Conservation (phyloP, 2,797 vertebrate species). For the Hyperoplus lanceolatus region DNA sequence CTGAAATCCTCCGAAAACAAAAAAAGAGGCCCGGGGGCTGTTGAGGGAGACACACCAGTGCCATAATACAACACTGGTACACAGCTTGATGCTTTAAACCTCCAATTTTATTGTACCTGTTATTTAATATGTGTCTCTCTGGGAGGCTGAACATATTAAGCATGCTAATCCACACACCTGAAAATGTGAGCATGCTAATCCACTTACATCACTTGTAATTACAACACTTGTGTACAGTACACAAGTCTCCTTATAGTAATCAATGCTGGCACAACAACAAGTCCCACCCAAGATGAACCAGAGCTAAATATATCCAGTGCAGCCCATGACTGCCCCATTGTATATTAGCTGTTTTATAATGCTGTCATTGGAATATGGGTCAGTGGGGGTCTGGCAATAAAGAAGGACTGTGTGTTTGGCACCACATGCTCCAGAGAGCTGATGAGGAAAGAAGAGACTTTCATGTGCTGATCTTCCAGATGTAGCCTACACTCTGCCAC, state of each 20-base stretch:
- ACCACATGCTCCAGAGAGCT: constrained; percentile 8
- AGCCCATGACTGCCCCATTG: constrained; percentile 66
- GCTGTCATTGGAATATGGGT: constrained; percentile 63
- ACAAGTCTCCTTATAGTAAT: constrained; percentile 51
- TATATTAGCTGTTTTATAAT: constrained; percentile 64
- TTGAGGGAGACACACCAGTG: background rate
- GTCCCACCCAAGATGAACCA: constrained; percentile 49
- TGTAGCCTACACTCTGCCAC: constrained; percentile 1
- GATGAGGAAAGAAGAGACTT: constrained; percentile 53
- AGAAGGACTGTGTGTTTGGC: constrained; percentile 54
- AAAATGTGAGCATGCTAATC: constrained; percentile 72
- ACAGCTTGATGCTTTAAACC: background rate
- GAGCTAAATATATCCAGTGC: constrained; percentile 54
- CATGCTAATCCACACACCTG: constrained; percentile 57
- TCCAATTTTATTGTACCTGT: background rate
- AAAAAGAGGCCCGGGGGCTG: background rate
- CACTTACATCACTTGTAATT: constrained; percentile 67
- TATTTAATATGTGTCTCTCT: constrained; percentile 28
- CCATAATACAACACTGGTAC: background rate
- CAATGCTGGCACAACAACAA: constrained; percentile 38
- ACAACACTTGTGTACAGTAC: constrained; percentile 52
- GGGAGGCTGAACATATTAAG: constrained; percentile 58
- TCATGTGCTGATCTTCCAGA: constrained; percentile 62
- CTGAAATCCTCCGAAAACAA: background rate
- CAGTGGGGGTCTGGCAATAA: constrained; percentile 58